phyloP scores from a whole-genome alignment of 2,888 invertebrate genomes.

The Hypselothyrea guttata region DNA sequence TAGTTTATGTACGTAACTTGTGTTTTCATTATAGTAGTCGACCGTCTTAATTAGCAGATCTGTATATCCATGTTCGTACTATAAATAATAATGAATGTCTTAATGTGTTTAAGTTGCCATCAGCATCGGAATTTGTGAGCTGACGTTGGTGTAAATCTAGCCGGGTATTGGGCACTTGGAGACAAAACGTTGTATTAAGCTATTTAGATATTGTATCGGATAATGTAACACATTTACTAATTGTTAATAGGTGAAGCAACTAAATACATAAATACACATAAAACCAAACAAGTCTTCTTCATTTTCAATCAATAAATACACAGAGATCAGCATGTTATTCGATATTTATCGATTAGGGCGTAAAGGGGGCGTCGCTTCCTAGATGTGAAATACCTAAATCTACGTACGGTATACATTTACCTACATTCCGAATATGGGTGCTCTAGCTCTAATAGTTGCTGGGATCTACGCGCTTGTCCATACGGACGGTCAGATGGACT shows the following conservation, averaged over 20 bases:
- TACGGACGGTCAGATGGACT: too few relatives aligned
- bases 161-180: background rate
- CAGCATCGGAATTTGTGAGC: too few relatives aligned
- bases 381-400: too few relatives aligned
- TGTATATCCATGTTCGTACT: constrained; percentile 2
- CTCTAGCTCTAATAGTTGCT: too few relatives aligned
- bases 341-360: too few relatives aligned
- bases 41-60: constrained; percentile 5
- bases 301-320: constrained; percentile 35
- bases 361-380: too few relatives aligned
- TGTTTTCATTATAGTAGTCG: background rate
- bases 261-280: constrained; percentile 36
- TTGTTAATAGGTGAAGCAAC: constrained; percentile 51
- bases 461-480: too few relatives aligned
- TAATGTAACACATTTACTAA: constrained; percentile 35
- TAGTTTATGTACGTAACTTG: constrained; percentile 3
- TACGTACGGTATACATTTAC: too few relatives aligned
- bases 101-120: constrained; percentile 18
- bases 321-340: too few relatives aligned
- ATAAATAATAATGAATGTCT: constrained; percentile 20
- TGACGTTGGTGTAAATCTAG: background rate
- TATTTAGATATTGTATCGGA: constrained; percentile 37
- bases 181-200: constrained; percentile 15
- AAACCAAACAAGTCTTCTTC: constrained; percentile 18
- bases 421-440: too few relatives aligned